Evolutionary conservation across 2,888 invertebrate species (phyloP), one percentile per base, ranked within the genome.

Genomic region (Drosophila dives): DNA sequence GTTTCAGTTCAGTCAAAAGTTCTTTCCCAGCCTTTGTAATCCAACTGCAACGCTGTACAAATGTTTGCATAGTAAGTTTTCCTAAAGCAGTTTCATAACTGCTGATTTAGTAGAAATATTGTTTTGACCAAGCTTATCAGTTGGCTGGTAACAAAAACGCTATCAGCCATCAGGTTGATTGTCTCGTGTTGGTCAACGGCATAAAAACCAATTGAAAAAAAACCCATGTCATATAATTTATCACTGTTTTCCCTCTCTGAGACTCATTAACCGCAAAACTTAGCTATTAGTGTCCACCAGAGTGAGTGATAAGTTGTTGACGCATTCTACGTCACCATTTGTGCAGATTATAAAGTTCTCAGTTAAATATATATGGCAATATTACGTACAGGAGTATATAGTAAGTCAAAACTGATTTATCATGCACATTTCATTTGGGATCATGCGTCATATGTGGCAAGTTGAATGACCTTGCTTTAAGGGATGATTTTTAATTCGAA

Each of bases 251-350:
- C 36, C 10, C 49, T 56, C 34, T 29, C 29, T 29, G 29, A 29
- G 29, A 29, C 29, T 29, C 29, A 29, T 29, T 5, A 29, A 29
- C 29, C 0, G 29, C 29, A 29, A 29, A 26, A 29, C 29, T 29
- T 29, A 29, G 29, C 12, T 36, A 36, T 7, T 48, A 32, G 36
- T 64, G 49, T 38, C 29, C 40, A 29, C 32, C 15, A 23, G 48
- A 7, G 49, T 74, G 48, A 7, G 49, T 74, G 77, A 77, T 77
- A 78, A 78, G 69, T 61, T 36, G 29, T 59, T 78, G 69, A 58
- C 70, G 77, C 80, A 77, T 79, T 77, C 79, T 79, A 77, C 77
- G 77, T 77, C 79, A 77, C 79, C 79, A 77, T 75, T 64, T 53
- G 49, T 62, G 59, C 63, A 54, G 17, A 42, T 29, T 58, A 60